These are phyloP conservation scores for Yponomeuta plumbellus DNA, from an alignment of 2,888 invertebrate genomes.

Conservation along the genomic window DNA sequence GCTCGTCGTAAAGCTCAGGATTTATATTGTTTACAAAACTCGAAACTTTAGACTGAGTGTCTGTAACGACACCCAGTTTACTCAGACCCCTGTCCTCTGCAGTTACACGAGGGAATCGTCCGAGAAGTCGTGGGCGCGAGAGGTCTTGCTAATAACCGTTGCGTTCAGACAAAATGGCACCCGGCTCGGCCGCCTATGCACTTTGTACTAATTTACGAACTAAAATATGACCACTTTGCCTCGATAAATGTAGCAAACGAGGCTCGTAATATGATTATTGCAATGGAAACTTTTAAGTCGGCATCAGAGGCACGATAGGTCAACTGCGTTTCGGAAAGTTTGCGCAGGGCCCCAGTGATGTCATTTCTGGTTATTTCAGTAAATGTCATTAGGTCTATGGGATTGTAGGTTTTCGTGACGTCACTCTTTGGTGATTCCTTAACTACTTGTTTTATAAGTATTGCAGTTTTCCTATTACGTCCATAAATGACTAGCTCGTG, in stretches of 20 bases:
- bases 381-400: not conserved
- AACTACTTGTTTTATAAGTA: too few species aligned
- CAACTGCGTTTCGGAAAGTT: not conserved
- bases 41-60: conserved; percentile 17
- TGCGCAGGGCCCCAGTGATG: not conserved
- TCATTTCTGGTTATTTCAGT: not conserved
- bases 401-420: not conserved
- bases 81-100: not conserved
- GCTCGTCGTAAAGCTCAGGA: conserved; percentile 14
- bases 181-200: conserved; percentile 17
- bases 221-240: conserved; percentile 12
- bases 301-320: not conserved
- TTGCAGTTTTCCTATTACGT: too few species aligned
- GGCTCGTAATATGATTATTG: conserved; percentile 4
- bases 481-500: too few species aligned
- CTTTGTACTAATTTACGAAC: conserved; percentile 14
- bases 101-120: not conserved
- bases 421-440: not conserved
- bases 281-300: conserved; percentile 11
- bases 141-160: conserved; percentile 18
- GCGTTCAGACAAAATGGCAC: conserved; percentile 30
- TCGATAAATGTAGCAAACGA: conserved; percentile 7
- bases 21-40: conserved; percentile 17
- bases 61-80: conserved; percentile 9
- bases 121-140: conserved; percentile 5